A percentile compares a stretch with the other conserved stretches of the same genome.
phyloP scores from a whole-genome alignment of 1,140 invertebrate species.

The Drosophila arizonae region DNA sequence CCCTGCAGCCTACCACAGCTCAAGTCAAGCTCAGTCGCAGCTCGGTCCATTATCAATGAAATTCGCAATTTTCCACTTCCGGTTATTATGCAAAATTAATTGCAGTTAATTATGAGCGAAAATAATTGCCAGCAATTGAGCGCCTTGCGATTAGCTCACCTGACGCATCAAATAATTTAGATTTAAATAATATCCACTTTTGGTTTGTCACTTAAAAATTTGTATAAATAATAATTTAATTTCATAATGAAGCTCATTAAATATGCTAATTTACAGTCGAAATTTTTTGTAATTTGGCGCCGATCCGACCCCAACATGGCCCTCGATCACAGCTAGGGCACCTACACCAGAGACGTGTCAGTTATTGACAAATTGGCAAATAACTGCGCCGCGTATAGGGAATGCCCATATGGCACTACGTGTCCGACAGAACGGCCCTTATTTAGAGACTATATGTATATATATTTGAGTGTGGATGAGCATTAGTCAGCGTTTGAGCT shows the following conservation, averaged over 20 bases:
- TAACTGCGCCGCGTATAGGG: constrained; percentile 36
- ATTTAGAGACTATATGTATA: not conserved
- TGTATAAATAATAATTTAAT: constrained; percentile 14
- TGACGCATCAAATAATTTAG: constrained; percentile 19
- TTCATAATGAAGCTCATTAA: constrained; percentile 49
- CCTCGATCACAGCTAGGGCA: constrained; percentile 20
- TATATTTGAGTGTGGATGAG: not conserved
- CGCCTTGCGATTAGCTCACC: constrained; percentile 55
- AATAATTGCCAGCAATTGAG: constrained; percentile 47
- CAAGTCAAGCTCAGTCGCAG: not conserved
- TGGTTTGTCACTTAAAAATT: constrained; percentile 29
- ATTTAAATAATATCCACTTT: not conserved
- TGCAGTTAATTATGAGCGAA: constrained; percentile 66
- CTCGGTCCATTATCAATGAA: constrained; percentile 42
- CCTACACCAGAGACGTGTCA: constrained; percentile 57
- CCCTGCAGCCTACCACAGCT: not conserved
- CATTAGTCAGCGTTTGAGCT: constrained; percentile 49
- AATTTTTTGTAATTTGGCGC: not conserved
- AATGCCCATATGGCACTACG: constrained; percentile 46
- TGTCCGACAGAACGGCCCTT: constrained; percentile 49
- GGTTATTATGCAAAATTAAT: constrained; percentile 75
- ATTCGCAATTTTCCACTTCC: constrained; percentile 67
- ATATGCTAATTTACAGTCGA: constrained; percentile 51
- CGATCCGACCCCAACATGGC: not conserved
- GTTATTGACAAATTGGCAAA: constrained; percentile 54